Percentiles rank a stretch among this genome's conserved stretches.
These are phyloP conservation scores for Danio jaintianensis DNA, from an alignment of 2,797 vertebrate genomes.

Conservation along the genomic window DNA sequence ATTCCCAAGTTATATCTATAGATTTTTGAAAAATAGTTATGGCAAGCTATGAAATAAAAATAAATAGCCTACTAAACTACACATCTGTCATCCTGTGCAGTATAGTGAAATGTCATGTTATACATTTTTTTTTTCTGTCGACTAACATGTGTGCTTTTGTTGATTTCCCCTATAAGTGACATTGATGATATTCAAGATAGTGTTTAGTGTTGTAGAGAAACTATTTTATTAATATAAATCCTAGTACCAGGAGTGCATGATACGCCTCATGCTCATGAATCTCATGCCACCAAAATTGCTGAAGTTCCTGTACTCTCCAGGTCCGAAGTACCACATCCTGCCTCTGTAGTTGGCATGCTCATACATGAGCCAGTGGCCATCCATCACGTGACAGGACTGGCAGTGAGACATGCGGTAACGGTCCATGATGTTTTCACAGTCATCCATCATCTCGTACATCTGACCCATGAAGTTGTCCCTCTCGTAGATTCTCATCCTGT, in stretches of 20 bases:
- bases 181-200: no score
- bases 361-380: conserved; percentile 75
- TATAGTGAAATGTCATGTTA: no score
- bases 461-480: conserved; percentile 72
- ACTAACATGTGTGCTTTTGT: no score
- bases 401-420: conserved; percentile 71
- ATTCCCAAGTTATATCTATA: no score
- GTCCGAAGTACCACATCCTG: conserved; percentile 53
- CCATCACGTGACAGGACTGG: conserved; percentile 73
- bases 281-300: neutral
- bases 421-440: conserved; percentile 70
- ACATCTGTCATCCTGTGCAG: no score
- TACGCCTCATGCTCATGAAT: conserved; percentile 34
- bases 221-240: neutral
- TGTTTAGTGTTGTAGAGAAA: no score
- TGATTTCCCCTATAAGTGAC: no score
- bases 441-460: conserved; percentile 67
- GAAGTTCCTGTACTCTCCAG: conserved; percentile 36
- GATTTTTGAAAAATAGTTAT: no score
- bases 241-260: conserved; percentile 14
- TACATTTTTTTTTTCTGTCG: no score
- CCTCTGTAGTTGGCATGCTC: conserved; percentile 59
- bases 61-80: no score
- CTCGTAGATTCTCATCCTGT: conserved; percentile 74
- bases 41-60: no score